Percentiles rank a stretch among this genome's conserved stretches.
Conservation (phyloP, 2,888 invertebrate species). For the Scaptomyza cyrtandrae region DNA sequence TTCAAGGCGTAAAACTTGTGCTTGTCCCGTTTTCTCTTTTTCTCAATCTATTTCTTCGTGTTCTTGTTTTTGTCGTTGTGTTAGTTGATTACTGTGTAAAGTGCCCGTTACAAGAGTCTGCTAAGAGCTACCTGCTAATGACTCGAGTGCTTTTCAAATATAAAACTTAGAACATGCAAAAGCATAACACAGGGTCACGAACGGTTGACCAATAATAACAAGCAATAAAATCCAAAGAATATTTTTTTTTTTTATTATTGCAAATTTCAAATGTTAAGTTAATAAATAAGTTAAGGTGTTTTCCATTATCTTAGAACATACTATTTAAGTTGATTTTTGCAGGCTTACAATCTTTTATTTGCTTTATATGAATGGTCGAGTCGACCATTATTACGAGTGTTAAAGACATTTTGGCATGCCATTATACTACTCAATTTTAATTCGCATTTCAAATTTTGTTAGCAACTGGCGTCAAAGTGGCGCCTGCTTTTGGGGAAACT, state of each 20-base stretch:
- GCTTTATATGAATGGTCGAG: too few species aligned
- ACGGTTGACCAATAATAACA: not conserved
- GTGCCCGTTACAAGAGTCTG: constrained; percentile 39
- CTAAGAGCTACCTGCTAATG: constrained; percentile 52
- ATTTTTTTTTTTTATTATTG: too few species aligned
- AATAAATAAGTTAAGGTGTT: too few species aligned
- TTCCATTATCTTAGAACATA: too few species aligned
- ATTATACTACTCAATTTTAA: constrained; percentile 20
- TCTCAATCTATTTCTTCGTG: not conserved
- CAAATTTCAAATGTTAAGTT: too few species aligned
- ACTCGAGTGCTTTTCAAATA: constrained; percentile 51
- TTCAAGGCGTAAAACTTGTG: constrained; percentile 48
- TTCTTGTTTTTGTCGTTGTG: constrained; percentile 12
- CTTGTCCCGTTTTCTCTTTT: constrained; percentile 6
- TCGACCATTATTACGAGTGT: too few species aligned
- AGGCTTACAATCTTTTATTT: too few species aligned
- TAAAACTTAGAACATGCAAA: constrained; percentile 15
- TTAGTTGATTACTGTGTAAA: constrained; percentile 42
- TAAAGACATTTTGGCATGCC: not conserved
- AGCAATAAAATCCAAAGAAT: not conserved
- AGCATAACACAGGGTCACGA: not conserved
- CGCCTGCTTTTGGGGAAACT: constrained; percentile 41
- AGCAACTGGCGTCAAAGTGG: constrained; percentile 45
- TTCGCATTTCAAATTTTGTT: constrained; percentile 15
- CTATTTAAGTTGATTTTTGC: too few species aligned